Conservation (phyloP, 2,113 vertebrate species). For the Tretioscincus oriximinensis region DNA sequence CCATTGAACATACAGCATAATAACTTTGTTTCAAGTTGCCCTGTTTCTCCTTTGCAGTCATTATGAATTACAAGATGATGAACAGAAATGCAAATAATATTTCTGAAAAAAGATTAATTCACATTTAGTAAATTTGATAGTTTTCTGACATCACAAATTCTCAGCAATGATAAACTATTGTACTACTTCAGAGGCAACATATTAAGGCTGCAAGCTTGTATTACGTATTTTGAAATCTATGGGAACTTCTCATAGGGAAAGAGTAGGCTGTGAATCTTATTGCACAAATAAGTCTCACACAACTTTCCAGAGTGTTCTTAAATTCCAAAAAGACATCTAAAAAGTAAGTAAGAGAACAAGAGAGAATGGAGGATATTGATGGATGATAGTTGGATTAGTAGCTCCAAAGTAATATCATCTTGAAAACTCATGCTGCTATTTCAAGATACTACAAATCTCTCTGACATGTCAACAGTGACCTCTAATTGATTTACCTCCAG, state of each 20-base stretch:
- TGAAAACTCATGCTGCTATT: neutral
- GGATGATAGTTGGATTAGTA: neutral
- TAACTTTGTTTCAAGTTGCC: neutral
- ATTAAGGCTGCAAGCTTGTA: neutral
- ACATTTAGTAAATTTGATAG: neutral
- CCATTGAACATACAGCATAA: too few species aligned
- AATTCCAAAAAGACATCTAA: neutral
- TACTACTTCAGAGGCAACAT: neutral
- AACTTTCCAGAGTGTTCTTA: neutral
- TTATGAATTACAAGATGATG: neutral
- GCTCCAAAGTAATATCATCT: neutral
- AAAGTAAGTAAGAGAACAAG: neutral
- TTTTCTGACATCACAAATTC: neutral
- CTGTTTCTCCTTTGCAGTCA: neutral
- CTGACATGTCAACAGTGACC: slow-evolving; percentile 6
- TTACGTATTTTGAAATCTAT: neutral
- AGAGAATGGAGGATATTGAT: neutral
- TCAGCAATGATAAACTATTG: neutral
- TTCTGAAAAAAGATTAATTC: neutral
- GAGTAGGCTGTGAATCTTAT: neutral
- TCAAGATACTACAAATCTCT: slow-evolving; percentile 1
- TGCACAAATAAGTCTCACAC: neutral
- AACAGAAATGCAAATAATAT: too few species aligned
- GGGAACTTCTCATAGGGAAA: neutral
- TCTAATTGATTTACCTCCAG: slow-evolving; percentile 7